Base-by-base conservation (phyloP, 64 coral and sea anemone genomes). In the Pocillopora damicornis region DNA sequence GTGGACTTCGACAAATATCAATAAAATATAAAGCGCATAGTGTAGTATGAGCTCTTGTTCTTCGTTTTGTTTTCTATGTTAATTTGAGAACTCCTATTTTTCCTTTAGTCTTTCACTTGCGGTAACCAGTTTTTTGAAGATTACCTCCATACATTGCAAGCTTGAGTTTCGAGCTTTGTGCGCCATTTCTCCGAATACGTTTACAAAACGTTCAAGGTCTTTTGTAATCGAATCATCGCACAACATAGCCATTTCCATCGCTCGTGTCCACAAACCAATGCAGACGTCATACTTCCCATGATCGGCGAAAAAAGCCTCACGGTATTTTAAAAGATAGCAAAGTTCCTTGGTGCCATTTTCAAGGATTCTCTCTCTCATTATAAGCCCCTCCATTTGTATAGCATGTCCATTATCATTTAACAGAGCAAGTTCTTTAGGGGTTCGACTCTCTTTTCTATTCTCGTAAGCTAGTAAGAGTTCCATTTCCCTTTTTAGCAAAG, bases 221-320 rank as follows among this genome's bases (percentile, higher is more conserved):
- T 92, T 90, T 74, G 79, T 72, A 9, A 95, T 82, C 38, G 82
- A 59, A 58, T 89, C 35, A 59, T 92, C 77, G 37, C 88, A 92
- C 22, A 65, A 81, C 82, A 89, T 90, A 5, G 87, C 87, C 26
- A 95, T 95, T 36, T 95, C 80, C 68, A 95, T 88, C 2, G 94
- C 94, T 81, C 92, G 94, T 68, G 86, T 86, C 94, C 93, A 95
- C 60, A 95, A 75, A 1, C 78, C 75, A 82, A 95, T 88, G 61
- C 93, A 95, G 15, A 86, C 67, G 36, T 95, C 94, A 87, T 87
- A 95, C 12, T 95, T 95, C 2, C 83, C 94, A 2, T 90, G 89
- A 61, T 95, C 94, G 1, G 94, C 94, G 75, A 95, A 95, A 79
- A 95, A 90, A n/a, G 94, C 94, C 12, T 90, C 90, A 45, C 94